phyloP scores from a whole-genome alignment of 1,140 invertebrate species.

The Melitaea cinxia region DNA sequence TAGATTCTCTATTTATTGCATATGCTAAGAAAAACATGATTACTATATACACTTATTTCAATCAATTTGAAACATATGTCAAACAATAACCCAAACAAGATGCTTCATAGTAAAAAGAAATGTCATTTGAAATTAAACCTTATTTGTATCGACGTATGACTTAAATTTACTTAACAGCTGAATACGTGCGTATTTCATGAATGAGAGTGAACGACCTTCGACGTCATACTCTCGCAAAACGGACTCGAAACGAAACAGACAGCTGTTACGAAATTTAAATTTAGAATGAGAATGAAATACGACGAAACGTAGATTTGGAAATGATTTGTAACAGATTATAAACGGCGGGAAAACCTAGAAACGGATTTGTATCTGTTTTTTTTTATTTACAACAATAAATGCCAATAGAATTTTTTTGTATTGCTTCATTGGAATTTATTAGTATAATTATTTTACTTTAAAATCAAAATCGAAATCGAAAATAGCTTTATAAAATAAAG shows the following conservation, averaged over 20 bases:
- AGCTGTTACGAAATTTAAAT: conserved; percentile 7
- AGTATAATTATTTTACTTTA: no score
- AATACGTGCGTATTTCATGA: background rate
- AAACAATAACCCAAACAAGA: no score
- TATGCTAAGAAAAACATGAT: no score
- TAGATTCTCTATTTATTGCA: no score
- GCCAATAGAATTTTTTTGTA: no score
- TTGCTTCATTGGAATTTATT: no score
- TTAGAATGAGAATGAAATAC: conserved; percentile 6
- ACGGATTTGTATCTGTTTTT: background rate
- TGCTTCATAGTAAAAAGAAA: no score
- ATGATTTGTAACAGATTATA: conserved; percentile 2
- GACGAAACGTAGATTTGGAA: background rate
- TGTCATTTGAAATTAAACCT: background rate
- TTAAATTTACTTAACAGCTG: background rate
- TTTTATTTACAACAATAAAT: no score
- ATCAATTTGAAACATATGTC: no score
- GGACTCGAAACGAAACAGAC: conserved; percentile 2
- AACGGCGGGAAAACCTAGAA: background rate
- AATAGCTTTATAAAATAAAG: no score
- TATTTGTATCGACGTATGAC: background rate
- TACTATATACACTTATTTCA: no score
- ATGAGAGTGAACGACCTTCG: conserved; percentile 18
- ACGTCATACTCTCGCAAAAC: conserved; percentile 1
- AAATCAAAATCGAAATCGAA: no score